Evolutionary conservation across 1,140 invertebrate species (phyloP).

Genomic region (Diorhabda sublineata): DNA sequence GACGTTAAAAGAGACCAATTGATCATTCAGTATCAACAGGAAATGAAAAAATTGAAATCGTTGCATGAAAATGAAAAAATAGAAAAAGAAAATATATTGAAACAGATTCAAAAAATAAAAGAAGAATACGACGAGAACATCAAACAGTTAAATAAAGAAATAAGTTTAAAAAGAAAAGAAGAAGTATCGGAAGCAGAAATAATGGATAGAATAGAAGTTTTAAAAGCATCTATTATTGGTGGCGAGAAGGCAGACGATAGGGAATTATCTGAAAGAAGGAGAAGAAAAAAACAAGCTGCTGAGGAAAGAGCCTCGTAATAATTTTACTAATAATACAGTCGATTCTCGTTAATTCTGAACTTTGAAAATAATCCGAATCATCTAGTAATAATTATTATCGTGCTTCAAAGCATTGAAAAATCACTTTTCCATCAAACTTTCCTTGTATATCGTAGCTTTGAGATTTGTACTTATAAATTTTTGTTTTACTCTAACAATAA

Average conservation of each 20-base stretch:
- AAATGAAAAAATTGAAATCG: conserved; percentile 49
- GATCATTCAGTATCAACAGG: conserved; percentile 47
- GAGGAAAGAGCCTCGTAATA: conserved; percentile 57
- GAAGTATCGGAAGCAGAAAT: conserved; percentile 45
- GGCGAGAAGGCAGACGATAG: conserved; percentile 73
- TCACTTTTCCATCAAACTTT: too few species aligned
- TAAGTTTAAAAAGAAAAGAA: conserved; percentile 35
- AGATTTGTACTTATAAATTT: too few species aligned
- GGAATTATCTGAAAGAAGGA: conserved; percentile 64
- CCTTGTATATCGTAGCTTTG: too few species aligned
- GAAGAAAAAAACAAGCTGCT: conserved; percentile 64
- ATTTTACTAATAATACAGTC: too few species aligned
- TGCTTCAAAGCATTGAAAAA: too few species aligned
- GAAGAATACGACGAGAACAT: conserved; percentile 47
- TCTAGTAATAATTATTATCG: too few species aligned
- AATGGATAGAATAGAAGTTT: conserved; percentile 50
- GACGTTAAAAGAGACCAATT: conserved; percentile 43
- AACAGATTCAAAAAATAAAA: conserved; percentile 49
- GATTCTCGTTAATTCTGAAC: too few species aligned
- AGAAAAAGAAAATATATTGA: conserved; percentile 49
- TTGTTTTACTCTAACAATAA: too few species aligned
- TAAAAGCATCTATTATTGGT: conserved; percentile 74
- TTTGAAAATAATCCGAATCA: too few species aligned
- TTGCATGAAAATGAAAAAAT: conserved; percentile 49
- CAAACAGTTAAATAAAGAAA: conserved; percentile 39